Conservation (phyloP, 2,113 vertebrate species). For the Takifugu flavidus region DNA sequence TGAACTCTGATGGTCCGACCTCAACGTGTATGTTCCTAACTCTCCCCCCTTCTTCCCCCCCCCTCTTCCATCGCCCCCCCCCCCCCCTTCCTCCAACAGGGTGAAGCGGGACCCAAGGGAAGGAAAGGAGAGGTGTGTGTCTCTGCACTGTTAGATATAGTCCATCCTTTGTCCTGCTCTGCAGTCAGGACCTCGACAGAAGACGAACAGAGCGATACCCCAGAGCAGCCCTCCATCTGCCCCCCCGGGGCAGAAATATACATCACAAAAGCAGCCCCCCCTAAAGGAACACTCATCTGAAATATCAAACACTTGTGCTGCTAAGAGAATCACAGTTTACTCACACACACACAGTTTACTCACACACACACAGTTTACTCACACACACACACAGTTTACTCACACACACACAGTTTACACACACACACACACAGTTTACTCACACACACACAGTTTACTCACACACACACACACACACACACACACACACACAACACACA, state of each 20-base stretch:
- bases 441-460: background rate
- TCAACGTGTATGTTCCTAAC: conserved; percentile 31
- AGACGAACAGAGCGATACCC: conserved; percentile 47
- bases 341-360: too few relatives aligned
- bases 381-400: too few relatives aligned
- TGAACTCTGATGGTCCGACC: conserved; percentile 8
- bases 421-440: too few relatives aligned
- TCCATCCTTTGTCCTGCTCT: conserved; percentile 56
- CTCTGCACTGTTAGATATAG: conserved; percentile 61
- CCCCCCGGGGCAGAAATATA: conserved; percentile 45
- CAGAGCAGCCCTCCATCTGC: conserved; percentile 42
- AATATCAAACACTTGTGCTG: conserved; percentile 48
- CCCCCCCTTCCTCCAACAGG: conserved; percentile 63
- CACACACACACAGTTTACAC: conserved; percentile 4
- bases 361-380: too few relatives aligned
- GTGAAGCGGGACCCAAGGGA: conserved; percentile 72
- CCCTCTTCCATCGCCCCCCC: conserved; percentile 17
- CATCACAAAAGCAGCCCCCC: conserved; percentile 52
- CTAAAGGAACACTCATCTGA: conserved; percentile 34
- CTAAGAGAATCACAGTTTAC: conserved; percentile 43
- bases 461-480: background rate
- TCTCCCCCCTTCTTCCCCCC: conserved; percentile 37
- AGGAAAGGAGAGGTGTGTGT: conserved; percentile 79
- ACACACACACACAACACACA: conserved; percentile 16
- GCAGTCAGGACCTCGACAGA: conserved; percentile 43